These are phyloP conservation scores for Andrena flavipes DNA, from an alignment of 2,888 invertebrate species.

Conservation along the genomic window DNA sequence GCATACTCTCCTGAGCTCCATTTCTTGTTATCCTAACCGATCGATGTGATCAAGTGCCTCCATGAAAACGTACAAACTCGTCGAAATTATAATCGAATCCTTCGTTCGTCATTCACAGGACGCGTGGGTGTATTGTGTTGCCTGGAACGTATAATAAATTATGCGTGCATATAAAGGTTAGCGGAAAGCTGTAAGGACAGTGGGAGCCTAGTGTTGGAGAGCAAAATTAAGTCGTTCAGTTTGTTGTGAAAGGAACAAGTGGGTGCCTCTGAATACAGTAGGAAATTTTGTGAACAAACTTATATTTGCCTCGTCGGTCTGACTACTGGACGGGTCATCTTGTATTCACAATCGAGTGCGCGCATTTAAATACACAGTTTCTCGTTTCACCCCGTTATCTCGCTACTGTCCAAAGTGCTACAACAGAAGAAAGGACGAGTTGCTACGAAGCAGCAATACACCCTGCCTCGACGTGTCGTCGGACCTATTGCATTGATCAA, in stretches of 20 bases:
- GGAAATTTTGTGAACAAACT: background rate
- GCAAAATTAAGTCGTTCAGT: background rate
- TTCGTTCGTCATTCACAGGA: slow-evolving; percentile 27
- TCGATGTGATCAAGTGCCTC: slow-evolving; percentile 17
- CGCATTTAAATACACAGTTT: background rate
- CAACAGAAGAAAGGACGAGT: background rate
- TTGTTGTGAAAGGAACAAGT: slow-evolving; percentile 25
- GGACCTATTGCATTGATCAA: slow-evolving; percentile 14
- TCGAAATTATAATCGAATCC: background rate
- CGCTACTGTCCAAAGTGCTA: background rate
- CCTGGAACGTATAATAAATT: slow-evolving; percentile 9
- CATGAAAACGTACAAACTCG: background rate
- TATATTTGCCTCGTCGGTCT: background rate
- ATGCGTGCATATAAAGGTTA: slow-evolving; percentile 38
- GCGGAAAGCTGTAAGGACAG: slow-evolving; percentile 21
- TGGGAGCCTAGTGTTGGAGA: slow-evolving; percentile 12
- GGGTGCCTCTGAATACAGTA: slow-evolving; percentile 2
- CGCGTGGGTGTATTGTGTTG: slow-evolving; percentile 22
- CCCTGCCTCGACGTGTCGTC: slow-evolving; percentile 2
- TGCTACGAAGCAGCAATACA: background rate
- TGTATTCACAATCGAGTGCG: background rate
- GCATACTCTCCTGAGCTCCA: background rate
- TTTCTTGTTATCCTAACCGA: slow-evolving; percentile 9
- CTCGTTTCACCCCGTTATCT: background rate
- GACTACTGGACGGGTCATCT: background rate